These are phyloP conservation scores for Setophaga coronata DNA, from an alignment of 2,113 vertebrate genomes.

Conservation along the genomic window DNA sequence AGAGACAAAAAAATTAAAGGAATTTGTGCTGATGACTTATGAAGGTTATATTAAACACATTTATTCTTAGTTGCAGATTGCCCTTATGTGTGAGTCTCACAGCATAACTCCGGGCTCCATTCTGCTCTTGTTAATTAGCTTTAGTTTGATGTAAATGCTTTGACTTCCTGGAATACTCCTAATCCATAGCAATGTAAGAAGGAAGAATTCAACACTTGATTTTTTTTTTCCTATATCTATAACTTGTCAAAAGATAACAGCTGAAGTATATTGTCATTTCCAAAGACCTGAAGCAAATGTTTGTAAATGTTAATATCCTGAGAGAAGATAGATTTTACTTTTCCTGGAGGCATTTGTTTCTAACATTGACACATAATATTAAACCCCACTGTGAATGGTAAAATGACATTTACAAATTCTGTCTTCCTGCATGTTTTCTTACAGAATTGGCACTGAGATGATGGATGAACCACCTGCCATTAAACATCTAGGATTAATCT, in stretches of 20 bases:
- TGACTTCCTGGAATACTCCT: neutral
- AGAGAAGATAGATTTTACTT: conserved; percentile 19
- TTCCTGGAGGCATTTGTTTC: conserved; percentile 24
- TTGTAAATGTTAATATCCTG: conserved; percentile 41
- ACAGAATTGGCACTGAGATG: neutral
- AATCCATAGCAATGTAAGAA: neutral
- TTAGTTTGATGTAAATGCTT: neutral
- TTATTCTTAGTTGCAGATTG: neutral
- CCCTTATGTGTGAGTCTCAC: neutral
- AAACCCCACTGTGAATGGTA: neutral
- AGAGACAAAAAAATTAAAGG: neutral
- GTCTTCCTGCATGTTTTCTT: neutral
- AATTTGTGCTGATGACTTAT: neutral
- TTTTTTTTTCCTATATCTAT: neutral
- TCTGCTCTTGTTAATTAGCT: neutral
- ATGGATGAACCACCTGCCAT: neutral
- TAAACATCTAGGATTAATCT: neutral
- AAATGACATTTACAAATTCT: conserved; percentile 7
- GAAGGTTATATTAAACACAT: conserved; percentile 7
- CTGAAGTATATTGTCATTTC: neutral
- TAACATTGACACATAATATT: neutral
- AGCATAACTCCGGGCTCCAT: neutral
- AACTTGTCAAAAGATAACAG: conserved; percentile 10
- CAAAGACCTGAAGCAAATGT: conserved; percentile 29
- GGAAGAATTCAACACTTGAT: neutral